Percentiles rank a stretch among this genome's conserved stretches.
Conservation (phyloP, 2,113 vertebrate genomes). For the human region GRCh38 chr22:27158001-27158500, state of each 20-base stretch:
- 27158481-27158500: conserved; percentile 85
- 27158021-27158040: neutral
- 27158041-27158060: conserved; percentile 62
- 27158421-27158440: conserved; percentile 86
- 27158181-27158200: conserved; percentile 91
- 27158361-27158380: conserved; percentile 87
- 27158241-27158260: conserved; percentile 8
- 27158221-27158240: conserved; percentile 81
- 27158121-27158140: conserved; percentile 89
- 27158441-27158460: conserved; percentile 87
- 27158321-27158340: conserved; percentile 89
- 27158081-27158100: conserved; percentile 48
- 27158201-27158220: conserved; percentile 92
- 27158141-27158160: conserved; percentile 91
- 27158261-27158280: conserved; percentile 83
- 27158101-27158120: conserved; percentile 82
- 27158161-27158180: conserved; percentile 88
- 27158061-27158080: conserved; percentile 61
- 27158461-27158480: conserved; percentile 85
- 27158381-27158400: conserved; percentile 90
- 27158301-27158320: conserved; percentile 84
- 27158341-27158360: conserved; percentile 91
- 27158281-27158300: conserved; percentile 84
- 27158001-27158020: fast-evolving
- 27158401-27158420: conserved; percentile 86